phyloP scores from a whole-genome alignment of 2,888 invertebrate species.

The Diadegma fenestrale region DNA sequence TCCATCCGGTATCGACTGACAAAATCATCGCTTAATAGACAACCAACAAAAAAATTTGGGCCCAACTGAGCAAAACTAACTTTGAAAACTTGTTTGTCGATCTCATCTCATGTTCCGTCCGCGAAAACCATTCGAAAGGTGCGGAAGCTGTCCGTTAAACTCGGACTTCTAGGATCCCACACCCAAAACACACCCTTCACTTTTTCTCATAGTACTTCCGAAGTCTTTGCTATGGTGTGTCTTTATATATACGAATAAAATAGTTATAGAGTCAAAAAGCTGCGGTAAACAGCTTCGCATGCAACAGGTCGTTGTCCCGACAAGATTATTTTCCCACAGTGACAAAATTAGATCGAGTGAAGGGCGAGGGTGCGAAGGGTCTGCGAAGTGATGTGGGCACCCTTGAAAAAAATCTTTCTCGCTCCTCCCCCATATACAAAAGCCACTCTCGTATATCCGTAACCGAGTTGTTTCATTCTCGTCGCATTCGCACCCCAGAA shows the following conservation, averaged over 20 bases:
- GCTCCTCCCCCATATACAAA: constrained; percentile 45
- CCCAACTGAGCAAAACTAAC: neutral
- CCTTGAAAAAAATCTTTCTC: constrained; percentile 57
- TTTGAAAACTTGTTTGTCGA: neutral
- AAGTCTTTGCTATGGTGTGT: neutral
- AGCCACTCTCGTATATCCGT: constrained; percentile 55
- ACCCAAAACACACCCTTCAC: constrained; percentile 23
- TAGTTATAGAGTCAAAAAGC: neutral
- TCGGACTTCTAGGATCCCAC: neutral
- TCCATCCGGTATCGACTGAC: neutral
- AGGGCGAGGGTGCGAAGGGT: constrained; percentile 51
- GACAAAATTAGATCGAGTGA: constrained; percentile 57
- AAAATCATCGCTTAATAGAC: neutral
- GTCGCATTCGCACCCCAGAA: constrained; percentile 17
- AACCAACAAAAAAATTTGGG: neutral
- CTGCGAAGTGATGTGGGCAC: constrained; percentile 39
- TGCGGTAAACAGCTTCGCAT: constrained; percentile 13
- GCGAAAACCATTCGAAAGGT: neutral
- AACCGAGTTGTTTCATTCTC: constrained; percentile 51
- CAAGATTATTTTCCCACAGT: constrained; percentile 64
- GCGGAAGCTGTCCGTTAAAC: constrained; percentile 5
- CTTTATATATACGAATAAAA: constrained; percentile 4
- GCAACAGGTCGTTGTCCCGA: constrained; percentile 53
- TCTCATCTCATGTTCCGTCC: neutral
- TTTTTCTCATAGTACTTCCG: neutral